phyloP scores from a whole-genome alignment of 2,888 invertebrate genomes.

The Patella ulyssiponensis region DNA sequence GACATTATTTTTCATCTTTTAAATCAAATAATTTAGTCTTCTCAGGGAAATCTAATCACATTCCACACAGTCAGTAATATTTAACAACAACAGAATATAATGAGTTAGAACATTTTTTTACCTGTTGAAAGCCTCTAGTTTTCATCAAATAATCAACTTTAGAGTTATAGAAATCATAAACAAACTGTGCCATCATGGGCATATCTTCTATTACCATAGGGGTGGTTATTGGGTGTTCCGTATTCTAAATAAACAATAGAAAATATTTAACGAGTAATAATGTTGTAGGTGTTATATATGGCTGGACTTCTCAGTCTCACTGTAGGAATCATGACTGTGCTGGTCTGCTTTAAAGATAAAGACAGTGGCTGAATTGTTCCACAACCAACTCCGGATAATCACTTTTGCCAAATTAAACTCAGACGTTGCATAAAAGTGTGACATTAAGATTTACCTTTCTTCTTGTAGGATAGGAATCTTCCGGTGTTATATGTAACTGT shows the following conservation, averaged over 20 bases:
- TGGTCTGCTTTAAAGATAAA: no score
- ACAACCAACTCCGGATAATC: no score
- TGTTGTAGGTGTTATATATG: background rate
- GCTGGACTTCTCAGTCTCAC: no score
- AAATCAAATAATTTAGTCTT: no score
- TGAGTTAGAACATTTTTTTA: constrained; percentile 16
- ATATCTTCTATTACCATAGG: constrained; percentile 85
- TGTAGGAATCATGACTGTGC: no score
- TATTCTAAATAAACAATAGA: constrained; percentile 4
- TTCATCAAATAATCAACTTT: constrained; percentile 58
- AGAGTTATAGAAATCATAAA: constrained; percentile 86
- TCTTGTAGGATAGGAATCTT: constrained; percentile 82
- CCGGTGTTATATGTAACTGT: constrained; percentile 84
- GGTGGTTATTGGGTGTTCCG: constrained; percentile 48
- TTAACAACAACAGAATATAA: no score
- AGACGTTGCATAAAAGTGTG: no score
- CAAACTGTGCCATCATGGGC: constrained; percentile 95
- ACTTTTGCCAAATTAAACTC: no score
- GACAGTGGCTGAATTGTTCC: background rate
- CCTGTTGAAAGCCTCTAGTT: constrained; percentile 50
- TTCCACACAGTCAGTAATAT: no score
- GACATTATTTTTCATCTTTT: no score
- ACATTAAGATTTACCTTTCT: constrained; percentile 72
- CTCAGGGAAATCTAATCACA: no score
- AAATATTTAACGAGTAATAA: background rate